Conservation (phyloP, 1,140 invertebrate species). For the Hydropsyche tenuis region DNA sequence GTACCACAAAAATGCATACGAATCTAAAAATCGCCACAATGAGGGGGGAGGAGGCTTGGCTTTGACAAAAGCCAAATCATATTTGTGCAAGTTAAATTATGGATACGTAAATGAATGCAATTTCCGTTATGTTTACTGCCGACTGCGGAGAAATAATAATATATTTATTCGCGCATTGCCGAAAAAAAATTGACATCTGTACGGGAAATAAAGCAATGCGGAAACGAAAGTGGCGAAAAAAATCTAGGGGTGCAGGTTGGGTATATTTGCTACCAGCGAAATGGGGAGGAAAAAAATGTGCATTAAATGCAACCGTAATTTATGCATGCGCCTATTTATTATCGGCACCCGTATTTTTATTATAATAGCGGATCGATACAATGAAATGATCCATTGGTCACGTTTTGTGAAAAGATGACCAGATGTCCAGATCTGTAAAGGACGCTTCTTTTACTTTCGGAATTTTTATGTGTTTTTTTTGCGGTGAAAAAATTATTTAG, state of each 20-base stretch:
- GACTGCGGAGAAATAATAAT: neutral
- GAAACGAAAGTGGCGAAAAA: conserved; percentile 17
- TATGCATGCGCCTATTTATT: conserved; percentile 19
- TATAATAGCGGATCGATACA: neutral
- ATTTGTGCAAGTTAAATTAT: conserved; percentile 44
- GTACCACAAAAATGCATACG: no score
- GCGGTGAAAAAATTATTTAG: no score
- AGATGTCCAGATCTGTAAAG: conserved; percentile 10
- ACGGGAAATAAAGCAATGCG: conserved; percentile 41
- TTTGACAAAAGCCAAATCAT: conserved; percentile 29
- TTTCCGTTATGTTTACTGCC: conserved; percentile 41
- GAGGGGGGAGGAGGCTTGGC: neutral
- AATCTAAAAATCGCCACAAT: no score
- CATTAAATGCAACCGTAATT: conserved; percentile 17
- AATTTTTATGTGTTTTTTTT: no score
- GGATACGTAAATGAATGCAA: conserved; percentile 44
- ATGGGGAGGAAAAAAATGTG: conserved; percentile 10
- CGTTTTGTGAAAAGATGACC: conserved; percentile 14
- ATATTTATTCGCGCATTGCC: neutral
- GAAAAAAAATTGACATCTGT: conserved; percentile 45
- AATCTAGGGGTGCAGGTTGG: neutral
- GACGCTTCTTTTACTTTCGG: neutral
- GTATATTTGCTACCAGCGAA: no score
- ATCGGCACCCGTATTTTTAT: conserved; percentile 5
- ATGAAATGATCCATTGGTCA: neutral